phyloP scores from a whole-genome alignment of 2,888 invertebrate species.

The Torymus aiolomorphi region DNA sequence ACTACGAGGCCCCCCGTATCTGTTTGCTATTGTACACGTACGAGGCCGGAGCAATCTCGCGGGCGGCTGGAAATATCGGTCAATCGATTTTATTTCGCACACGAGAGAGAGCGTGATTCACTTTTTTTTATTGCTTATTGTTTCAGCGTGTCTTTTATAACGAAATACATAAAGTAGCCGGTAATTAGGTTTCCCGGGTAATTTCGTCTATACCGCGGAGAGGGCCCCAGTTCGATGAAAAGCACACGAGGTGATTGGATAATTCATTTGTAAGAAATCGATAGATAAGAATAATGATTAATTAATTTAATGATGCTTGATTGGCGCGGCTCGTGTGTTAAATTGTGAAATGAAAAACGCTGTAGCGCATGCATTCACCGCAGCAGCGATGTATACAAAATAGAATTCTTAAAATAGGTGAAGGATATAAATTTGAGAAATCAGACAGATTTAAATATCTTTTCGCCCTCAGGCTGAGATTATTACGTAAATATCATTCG shows the following conservation, averaged over 20 bases:
- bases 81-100: no score
- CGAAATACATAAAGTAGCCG: not conserved
- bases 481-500: constrained; percentile 23
- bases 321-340: not conserved
- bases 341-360: not conserved
- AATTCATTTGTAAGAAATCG: no score
- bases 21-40: no score
- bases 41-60: no score
- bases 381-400: not conserved
- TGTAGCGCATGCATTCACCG: no score
- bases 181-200: not conserved
- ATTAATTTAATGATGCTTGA: not conserved
- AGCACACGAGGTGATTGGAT: no score
- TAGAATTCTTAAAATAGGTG: constrained; percentile 21
- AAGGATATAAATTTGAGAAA: constrained; percentile 34
- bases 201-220: no score
- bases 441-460: constrained; percentile 14
- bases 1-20: not conserved
- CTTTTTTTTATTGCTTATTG: not conserved
- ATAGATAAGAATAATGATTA: no score
- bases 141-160: not conserved
- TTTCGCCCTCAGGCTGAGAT: constrained; percentile 8
- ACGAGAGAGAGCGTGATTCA: no score
- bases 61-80: no score
- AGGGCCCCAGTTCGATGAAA: no score